Conservation (phyloP, 64 coral and sea anemone genomes). For the Astreopora myriophthalma region DNA sequence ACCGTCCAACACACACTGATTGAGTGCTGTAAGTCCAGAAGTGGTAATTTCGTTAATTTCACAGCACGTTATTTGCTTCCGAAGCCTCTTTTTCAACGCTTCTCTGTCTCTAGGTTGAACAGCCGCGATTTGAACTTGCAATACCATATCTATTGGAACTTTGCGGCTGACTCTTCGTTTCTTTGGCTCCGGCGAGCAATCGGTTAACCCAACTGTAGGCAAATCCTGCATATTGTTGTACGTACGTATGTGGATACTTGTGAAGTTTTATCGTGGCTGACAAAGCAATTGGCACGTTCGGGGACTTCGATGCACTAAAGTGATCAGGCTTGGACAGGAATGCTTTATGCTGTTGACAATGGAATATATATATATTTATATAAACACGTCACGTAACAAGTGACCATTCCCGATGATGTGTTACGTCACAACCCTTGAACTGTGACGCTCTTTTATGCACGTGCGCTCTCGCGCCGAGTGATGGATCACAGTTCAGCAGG, state of each 20-base stretch:
- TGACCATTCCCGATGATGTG: not conserved
- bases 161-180: constrained; percentile 5
- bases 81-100: constrained; percentile 61
- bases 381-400: not conserved
- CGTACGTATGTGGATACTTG: not conserved
- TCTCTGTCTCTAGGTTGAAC: constrained; percentile 67
- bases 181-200: not conserved
- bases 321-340: not conserved
- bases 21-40: constrained; percentile 86
- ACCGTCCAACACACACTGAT: constrained; percentile 91
- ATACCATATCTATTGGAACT: constrained; percentile 45
- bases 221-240: constrained; percentile 24
- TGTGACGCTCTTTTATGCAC: not conserved
- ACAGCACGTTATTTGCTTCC: constrained; percentile 71
- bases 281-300: not conserved
- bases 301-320: not conserved
- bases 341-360: not conserved
- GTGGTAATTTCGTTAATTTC: constrained; percentile 92
- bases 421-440: not conserved
- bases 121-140: constrained; percentile 34
- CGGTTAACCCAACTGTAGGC: not conserved
- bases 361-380: not conserved
- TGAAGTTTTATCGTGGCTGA: not conserved
- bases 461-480: not conserved
- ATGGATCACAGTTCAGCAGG: not conserved